phyloP scores from a whole-genome alignment of 2,113 vertebrate genomes.

The Pteropus alecto region DNA sequence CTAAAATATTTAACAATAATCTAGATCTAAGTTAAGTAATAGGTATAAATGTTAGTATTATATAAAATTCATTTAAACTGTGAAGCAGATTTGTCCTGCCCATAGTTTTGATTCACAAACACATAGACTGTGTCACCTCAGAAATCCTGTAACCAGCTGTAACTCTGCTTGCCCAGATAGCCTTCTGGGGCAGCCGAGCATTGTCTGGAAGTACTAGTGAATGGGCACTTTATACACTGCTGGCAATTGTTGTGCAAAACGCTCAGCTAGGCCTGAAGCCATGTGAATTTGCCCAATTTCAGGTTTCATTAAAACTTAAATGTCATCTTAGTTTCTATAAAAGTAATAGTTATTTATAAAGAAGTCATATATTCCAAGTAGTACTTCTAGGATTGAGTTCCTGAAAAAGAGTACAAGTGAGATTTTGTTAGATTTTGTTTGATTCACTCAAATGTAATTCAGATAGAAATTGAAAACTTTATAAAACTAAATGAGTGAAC shows the following conservation, averaged over 20 bases:
- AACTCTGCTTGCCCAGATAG: neutral
- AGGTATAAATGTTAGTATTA: neutral
- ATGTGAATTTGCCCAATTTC: neutral
- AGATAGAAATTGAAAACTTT: neutral
- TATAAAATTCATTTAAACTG: neutral
- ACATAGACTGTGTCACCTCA: neutral
- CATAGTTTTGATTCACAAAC: neutral
- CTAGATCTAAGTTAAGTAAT: neutral
- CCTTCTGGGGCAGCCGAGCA: neutral
- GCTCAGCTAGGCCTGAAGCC: neutral
- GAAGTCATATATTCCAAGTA: neutral
- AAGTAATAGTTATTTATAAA: neutral
- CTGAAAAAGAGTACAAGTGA: neutral
- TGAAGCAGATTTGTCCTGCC: neutral
- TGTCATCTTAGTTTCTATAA: neutral
- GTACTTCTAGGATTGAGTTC: neutral
- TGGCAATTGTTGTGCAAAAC: neutral
- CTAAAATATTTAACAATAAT: neutral
- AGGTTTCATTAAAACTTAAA: constrained; percentile 34
- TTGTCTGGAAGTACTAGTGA: neutral
- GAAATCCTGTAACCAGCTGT: neutral
- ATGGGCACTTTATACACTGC: neutral
- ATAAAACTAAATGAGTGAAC: neutral
- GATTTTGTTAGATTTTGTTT: neutral
- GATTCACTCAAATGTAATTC: neutral